Evolutionary conservation across 1,140 invertebrate species (phyloP), one percentile per base, ranked within the genome.

Genomic region (Nylanderia fulva): DNA sequence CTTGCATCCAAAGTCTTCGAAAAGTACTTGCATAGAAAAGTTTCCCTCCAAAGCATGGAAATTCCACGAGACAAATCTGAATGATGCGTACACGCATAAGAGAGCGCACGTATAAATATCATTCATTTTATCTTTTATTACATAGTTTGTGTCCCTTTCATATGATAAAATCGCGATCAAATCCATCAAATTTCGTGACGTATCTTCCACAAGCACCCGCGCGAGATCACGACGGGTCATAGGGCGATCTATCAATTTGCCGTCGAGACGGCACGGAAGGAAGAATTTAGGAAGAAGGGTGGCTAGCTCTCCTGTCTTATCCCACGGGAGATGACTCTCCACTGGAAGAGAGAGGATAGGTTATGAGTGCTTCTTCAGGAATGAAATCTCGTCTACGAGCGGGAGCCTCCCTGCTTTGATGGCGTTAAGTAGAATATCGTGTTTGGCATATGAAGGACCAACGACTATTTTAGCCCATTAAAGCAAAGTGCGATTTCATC

Each of bases 391-490:
- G 52, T 39, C 29, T 60, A 11, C 48, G 52, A n/a, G 5, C n/a
- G 76, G n/a, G n/a, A 56, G 63, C 24, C 56, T 63, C 24, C 21
- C 58, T 61, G 58, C 76, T 88, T 69, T 66, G 72, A 87, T 82
- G 63, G 48, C 87, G 90, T 90, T 94, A 92, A 94, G 93, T 94
- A 94, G 92, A 93, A 93, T 93, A 93, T 93, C 93, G 91, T 94
- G 93, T 94, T 92, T 93, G 91, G 90, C 92, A 91, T 92, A 92
- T 93, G 92, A 92, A 93, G 88, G 86, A 88, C 45, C 82, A 72
- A 24, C 56, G 74, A n/a, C 52, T 52, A 21, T 54, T 76, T 36
- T 39, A 42, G 45, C 13, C 48, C 36, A 79, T 79, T 79, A 68
- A 58, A 52, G 24, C 36, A 11, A 8, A 82, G 13, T 24, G 52